Base-by-base conservation (phyloP, 30 jellyfish, hydroid and myxozoan genomes). In the Aurelia aurita region DNA sequence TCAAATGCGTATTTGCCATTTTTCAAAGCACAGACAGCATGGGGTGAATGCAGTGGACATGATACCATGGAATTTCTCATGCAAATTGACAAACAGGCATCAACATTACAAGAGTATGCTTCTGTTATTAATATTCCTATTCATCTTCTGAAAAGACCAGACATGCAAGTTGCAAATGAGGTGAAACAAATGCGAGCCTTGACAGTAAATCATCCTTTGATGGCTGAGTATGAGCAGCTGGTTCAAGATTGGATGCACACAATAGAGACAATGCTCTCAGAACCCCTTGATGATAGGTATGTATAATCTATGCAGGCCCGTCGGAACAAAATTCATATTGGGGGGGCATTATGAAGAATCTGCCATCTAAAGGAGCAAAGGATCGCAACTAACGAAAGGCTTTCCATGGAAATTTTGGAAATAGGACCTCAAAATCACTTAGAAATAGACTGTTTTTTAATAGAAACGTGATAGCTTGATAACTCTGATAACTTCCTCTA, bases 241-340 rank as follows among this genome's bases (percentile, higher is more conserved):
- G 95, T 91, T 25, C 84, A 57, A 58, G 95, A 91, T 14, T 91
- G 98, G 98, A 72, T 86, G 69, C 91, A 79, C 10, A 63, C 91
- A 2, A 86, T 91, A 15, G 98, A 91, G 58, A 69, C 85, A n/a
- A 29, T 91, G 47, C 85, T 91, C 2, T 60, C 85, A 18, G 98
- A 84, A 25, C 55, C 69, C 54, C 39, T 75, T 15, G 98, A 91
- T 22, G 95, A 84, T 20, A 72, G 91, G 98, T 91, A 74, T 39
- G 51, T 39, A 39, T 5, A 0, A n/a, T n/a, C n/a, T n/a, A n/a
- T n/a, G n/a, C n/a, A n/a, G n/a, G n/a, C n/a, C n/a, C n/a, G n/a
- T n/a, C n/a, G n/a, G n/a, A n/a, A n/a, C n/a, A n/a, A n/a, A n/a
- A n/a, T n/a, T n/a, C n/a, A n/a, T n/a, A n/a, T n/a, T n/a, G n/a